Base-by-base conservation (phyloP, 2,888 invertebrate species). In the Nymphalis c-album region DNA sequence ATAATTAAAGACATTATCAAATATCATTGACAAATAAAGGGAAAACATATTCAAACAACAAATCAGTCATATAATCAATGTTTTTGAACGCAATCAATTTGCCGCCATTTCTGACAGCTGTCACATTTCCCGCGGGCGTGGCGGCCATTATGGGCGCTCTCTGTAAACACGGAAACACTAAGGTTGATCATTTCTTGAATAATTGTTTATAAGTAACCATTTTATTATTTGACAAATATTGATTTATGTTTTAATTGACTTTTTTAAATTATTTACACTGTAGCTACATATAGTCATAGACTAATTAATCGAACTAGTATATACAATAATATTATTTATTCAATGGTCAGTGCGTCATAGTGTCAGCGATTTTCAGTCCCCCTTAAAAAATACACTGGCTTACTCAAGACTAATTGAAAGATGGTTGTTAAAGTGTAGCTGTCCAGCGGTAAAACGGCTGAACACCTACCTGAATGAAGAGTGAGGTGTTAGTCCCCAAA, bases 121-220 rank as follows among this genome's bases (percentile, higher is more conserved):
- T 83, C 84, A 85, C 74, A 75, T 78, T 85, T 86, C 85, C 85
- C 87, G 85, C 86, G 59, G 55, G 68, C 57, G 35, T 55, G 31
- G 46, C 60, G 31, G 63, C 59, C 63, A 55, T 68, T 68, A 48
- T 22, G 18, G 53, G 35, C 45, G 17, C 46, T 59, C 61, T 65
- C 65, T 55, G 63, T 63, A 60, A 63, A 63, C 60, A 63, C n/a
- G 61, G 40, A 40, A 40, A 18, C 1, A 3, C n/a, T n/a, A 57
- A 35, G 57, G 57, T 40, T 57, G 57, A 17, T 57, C 3, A 40
- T 18, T 22, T 26, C 13, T 57, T 18, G 35, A n/a, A 40, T n/a
- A 18, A 55, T 55, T 7, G 3, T 57, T 35, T 57, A 57, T 40
- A n/a, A 6, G 8, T 17, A 22, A 2, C 3, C 31, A 17, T 55